Evolutionary conservation across 2,113 vertebrate species (phyloP).

Genomic region (Dendrocopos noguchii): DNA sequence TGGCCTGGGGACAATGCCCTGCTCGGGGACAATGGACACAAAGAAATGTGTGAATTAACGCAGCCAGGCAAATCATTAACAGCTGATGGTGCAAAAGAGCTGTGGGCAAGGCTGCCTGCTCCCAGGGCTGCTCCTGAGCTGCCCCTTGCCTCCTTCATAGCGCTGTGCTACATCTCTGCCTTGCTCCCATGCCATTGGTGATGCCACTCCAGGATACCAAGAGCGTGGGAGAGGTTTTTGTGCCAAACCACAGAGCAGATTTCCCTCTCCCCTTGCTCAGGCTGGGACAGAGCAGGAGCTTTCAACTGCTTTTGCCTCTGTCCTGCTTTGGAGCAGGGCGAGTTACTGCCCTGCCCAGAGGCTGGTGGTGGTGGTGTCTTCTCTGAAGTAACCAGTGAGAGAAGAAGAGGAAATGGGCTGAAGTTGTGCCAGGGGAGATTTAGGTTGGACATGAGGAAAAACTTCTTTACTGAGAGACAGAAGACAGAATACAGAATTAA

Average conservation of each 20-base stretch:
- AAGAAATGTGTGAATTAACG: constrained; percentile 63
- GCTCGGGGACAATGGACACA: constrained; percentile 52
- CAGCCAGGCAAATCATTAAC: background rate
- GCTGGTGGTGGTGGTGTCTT: too few species aligned
- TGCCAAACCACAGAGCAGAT: background rate
- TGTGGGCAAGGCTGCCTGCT: background rate
- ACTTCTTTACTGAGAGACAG: too few species aligned
- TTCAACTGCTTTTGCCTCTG: background rate
- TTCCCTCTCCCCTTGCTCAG: background rate
- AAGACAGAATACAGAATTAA: too few species aligned
- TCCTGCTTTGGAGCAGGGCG: accelerated
- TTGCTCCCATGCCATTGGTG: accelerated
- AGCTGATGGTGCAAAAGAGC: constrained; percentile 43
- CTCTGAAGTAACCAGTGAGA: too few species aligned
- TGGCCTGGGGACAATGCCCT: constrained; percentile 55
- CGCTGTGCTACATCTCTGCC: background rate
- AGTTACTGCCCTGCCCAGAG: background rate
- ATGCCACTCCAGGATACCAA: background rate
- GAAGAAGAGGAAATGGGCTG: too few species aligned
- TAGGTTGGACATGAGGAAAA: too few species aligned
- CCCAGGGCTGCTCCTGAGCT: background rate
- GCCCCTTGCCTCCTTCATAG: background rate
- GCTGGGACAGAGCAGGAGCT: background rate
- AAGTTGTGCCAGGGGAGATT: too few species aligned
- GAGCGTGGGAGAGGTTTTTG: background rate